Evolutionary conservation across 1,140 invertebrate genomes (phyloP).

Genomic region (Bactericera cockerelli): DNA sequence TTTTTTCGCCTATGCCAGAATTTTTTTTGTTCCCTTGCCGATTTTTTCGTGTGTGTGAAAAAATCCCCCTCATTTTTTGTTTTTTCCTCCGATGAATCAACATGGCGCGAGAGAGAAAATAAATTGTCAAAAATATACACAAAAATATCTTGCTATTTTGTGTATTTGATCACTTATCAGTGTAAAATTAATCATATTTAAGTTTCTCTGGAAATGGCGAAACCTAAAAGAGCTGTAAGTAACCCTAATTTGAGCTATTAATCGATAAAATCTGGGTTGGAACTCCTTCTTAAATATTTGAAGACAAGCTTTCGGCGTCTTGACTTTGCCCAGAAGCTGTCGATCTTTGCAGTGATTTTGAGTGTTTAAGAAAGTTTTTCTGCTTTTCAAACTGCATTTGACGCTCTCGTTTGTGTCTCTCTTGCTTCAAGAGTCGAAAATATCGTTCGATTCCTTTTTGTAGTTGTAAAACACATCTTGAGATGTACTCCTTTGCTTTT

Average conservation of each 20-base stretch:
- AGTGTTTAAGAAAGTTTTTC: no score
- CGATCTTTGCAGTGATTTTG: no score
- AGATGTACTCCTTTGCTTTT: no score
- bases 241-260: neutral
- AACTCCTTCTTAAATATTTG: neutral
- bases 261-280: slow-evolving; percentile 1
- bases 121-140: neutral
- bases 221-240: slow-evolving; percentile 4
- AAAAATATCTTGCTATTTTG: neutral
- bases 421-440: no score
- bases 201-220: neutral
- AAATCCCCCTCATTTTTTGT: neutral
- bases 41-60: neutral
- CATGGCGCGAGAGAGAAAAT: neutral
- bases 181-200: neutral
- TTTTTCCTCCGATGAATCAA: slow-evolving; percentile 6
- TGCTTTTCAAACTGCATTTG: no score
- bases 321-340: neutral
- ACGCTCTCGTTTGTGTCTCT: no score
- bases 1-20: no score
- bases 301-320: neutral
- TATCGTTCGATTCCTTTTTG: no score
- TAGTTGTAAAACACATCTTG: no score
- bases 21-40: no score
- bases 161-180: neutral